Base-by-base conservation (phyloP, 2,797 vertebrate species). In the Alosa sapidissima region DNA sequence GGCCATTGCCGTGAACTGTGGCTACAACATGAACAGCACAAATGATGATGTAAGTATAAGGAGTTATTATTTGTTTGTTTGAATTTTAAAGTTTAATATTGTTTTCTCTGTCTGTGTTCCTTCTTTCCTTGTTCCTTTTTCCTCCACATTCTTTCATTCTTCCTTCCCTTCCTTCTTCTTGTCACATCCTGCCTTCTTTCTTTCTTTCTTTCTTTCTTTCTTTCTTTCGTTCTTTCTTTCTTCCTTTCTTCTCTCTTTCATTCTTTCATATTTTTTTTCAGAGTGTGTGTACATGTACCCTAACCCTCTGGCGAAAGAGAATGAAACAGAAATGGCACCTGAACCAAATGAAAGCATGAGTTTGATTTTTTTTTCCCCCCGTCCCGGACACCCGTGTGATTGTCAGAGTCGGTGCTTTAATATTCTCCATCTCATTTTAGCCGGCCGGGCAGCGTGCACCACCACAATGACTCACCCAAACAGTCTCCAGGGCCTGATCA, bases 1-100 rank as follows among this genome's bases (percentile, higher is more conserved):
- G 0, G 93, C 96, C 1, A 97, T 98, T 0, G n/a, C 93, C 0
- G 0, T 93, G 5, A 97, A 96, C 90, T 99, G 98, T 88, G 97
- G 96, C 19, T 96, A 96, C 58, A 95, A 97, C 85, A 90, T 94
- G 85, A 96, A 96, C 88, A 89, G 91, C 89, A 95, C 93, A 0
- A 89, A 85, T 0, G 95, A 95, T 28, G 95, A 95, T 28, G 95
- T 96, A 89, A 95, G 95, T 94, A 36, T 36, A 45, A 68, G 14
- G 36, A 0, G 10, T 36, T 36, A 8, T 48, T 60, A 33, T 55
- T 49, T 81, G 48, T 21, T 51, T 75, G 49, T 55, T 48, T 82
- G 0, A 16, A 16, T 36, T 33, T 62, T 62, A 62, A 52, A 14
- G 19, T 78, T 24, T 81, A 45, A 86, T 47, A 60, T 16, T 49